Conservation (phyloP, 2,888 invertebrate genomes). For the Dendrolimus houi region DNA sequence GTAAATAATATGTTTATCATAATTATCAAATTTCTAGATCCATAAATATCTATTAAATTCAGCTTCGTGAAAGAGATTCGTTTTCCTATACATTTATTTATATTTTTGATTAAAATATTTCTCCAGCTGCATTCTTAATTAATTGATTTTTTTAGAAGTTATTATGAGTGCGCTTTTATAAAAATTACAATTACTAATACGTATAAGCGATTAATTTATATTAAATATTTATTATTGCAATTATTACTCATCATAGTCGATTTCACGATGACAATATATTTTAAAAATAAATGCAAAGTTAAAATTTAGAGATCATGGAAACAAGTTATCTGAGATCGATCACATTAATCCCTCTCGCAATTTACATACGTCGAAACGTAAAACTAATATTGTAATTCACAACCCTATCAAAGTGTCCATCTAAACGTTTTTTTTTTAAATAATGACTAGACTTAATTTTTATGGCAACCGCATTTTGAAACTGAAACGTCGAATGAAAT, state of each 20-base stretch:
- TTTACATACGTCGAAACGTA: slow-evolving; percentile 24
- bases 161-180: slow-evolving; percentile 43
- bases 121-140: slow-evolving; percentile 52
- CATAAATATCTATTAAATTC: slow-evolving; percentile 37
- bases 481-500: slow-evolving; percentile 16
- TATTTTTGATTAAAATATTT: slow-evolving; percentile 35
- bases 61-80: slow-evolving; percentile 47
- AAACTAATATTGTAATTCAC: slow-evolving; percentile 67
- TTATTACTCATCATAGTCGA: slow-evolving; percentile 29
- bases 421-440: slow-evolving; percentile 51
- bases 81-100: slow-evolving; percentile 35
- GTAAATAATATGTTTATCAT: slow-evolving; percentile 9
- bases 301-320: slow-evolving; percentile 65
- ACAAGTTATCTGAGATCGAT: slow-evolving; percentile 61
- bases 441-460: slow-evolving; percentile 60
- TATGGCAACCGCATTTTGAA: slow-evolving; percentile 45
- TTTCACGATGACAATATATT: slow-evolving; percentile 34
- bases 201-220: slow-evolving; percentile 53
- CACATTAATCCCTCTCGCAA: slow-evolving; percentile 38
- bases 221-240: slow-evolving; percentile 51
- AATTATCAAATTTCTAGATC: slow-evolving; percentile 41
- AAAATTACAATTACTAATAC: slow-evolving; percentile 52
- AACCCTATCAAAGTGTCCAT: slow-evolving; percentile 62
- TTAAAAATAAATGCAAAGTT: slow-evolving; percentile 59
- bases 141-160: slow-evolving; percentile 51